Percentiles rank a stretch among this genome's conserved stretches.
These are phyloP conservation scores for Halesus radiatus DNA, from an alignment of 1,140 invertebrate genomes.

Conservation along the genomic window DNA sequence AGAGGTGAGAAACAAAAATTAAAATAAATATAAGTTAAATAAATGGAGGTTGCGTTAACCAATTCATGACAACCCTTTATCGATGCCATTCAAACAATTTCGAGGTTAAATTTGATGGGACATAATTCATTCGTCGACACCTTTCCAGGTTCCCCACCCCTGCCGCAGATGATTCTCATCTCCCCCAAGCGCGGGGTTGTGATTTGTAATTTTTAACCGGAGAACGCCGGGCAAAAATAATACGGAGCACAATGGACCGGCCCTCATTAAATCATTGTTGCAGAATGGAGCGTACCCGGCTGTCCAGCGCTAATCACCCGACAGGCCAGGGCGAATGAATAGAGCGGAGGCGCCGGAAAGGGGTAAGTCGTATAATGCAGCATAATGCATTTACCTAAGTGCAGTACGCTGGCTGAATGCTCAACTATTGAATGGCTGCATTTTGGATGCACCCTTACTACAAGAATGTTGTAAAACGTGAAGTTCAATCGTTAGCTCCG, in stretches of 20 bases:
- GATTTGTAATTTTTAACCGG: slow-evolving; percentile 14
- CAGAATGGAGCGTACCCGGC: slow-evolving; percentile 13
- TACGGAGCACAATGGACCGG: slow-evolving; percentile 15
- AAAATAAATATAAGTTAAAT: too few relatives aligned
- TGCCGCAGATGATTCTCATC: slow-evolving; percentile 13
- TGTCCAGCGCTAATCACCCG: slow-evolving; percentile 22
- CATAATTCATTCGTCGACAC: too few relatives aligned
- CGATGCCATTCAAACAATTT: too few relatives aligned
- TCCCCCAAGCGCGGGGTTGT: slow-evolving; percentile 1
- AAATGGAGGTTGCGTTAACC: too few relatives aligned
- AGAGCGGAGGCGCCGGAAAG: background rate
- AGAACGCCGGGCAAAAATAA: slow-evolving; percentile 14
- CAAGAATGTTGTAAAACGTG: too few relatives aligned
- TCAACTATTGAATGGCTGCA: too few relatives aligned
- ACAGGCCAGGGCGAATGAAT: background rate
- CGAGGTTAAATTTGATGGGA: too few relatives aligned
- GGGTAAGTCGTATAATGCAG: background rate
- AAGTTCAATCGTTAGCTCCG: too few relatives aligned
- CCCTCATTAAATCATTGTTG: slow-evolving; percentile 40
- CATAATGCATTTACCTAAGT: slow-evolving; percentile 5
- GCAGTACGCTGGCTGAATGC: too few relatives aligned
- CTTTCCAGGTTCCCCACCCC: background rate
- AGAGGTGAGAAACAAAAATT: too few relatives aligned
- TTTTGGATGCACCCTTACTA: too few relatives aligned
- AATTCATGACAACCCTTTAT: too few relatives aligned